Base-by-base conservation (phyloP, 2,113 vertebrate species). In the Ploceus nigricollis region DNA sequence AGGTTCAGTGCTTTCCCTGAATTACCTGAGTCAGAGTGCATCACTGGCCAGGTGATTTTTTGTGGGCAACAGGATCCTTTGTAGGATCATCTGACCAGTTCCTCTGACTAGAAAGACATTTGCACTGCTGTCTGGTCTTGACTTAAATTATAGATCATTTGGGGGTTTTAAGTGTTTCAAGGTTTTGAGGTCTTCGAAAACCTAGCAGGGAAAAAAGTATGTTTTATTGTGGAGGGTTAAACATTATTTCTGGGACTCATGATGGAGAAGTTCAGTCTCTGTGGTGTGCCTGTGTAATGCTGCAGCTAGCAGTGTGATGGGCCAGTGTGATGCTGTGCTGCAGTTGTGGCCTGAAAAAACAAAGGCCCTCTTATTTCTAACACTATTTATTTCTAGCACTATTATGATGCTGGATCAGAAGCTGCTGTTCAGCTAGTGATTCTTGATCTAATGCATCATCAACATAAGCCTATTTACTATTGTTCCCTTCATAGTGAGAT, bases 131-230 rank as follows among this genome's bases (percentile, higher is more conserved):
- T 65, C 48, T 35, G 15, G 9, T 39, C 37, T 56, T 56, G 33
- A 57, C 5, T 53, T 27, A 39, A 39, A 23, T 4, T 10, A 39
- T 0, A 0, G n/a, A 37, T 37, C 54, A 45, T 20, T 37, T 39
- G 4, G 1, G 2, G 0, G 0, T 20, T 85, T 66, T 21, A 84
- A 27, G 20, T 33, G 10, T 63, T 87, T 45, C 17, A 9, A 56
- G 8, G 9, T 65, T 65, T 90, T 78, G 8, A 6, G 51, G 19
- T 40, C 45, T 61, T 84, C 10, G 8, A 12, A 81, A 66, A 42
- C 16, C 2, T 44, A 4, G 18, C 27, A 37, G 24, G 6, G 7
- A 31, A 33, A 61, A 13, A 13, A 21, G 8, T 13, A 3, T 27
- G 3, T 68, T 85, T 85, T 11, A 11, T 21, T 42, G 19, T 28